These are phyloP conservation scores for Volucella inanis DNA, from an alignment of 2,888 invertebrate genomes.

Conservation along the genomic window DNA sequence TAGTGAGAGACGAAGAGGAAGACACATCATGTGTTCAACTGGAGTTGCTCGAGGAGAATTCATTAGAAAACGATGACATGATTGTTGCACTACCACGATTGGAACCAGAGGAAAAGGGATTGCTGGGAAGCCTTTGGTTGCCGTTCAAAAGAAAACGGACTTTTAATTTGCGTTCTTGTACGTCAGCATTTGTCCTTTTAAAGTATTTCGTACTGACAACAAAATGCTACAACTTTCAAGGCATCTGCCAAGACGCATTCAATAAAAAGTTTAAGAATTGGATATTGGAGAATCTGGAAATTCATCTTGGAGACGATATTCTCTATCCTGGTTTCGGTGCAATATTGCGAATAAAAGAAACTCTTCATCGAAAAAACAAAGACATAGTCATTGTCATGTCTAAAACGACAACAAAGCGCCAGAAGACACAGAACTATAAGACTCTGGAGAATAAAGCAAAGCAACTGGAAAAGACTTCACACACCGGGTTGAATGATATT, in stretches of 20 bases:
- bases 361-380: slow-evolving; percentile 69
- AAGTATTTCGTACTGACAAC: slow-evolving; percentile 80
- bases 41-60: slow-evolving; percentile 76
- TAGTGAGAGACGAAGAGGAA: slow-evolving; percentile 48
- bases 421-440: slow-evolving; percentile 15
- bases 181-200: slow-evolving; percentile 79
- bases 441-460: neutral
- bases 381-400: neutral
- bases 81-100: slow-evolving; percentile 80
- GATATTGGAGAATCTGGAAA: slow-evolving; percentile 79
- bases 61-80: slow-evolving; percentile 78
- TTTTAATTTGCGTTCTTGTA: slow-evolving; percentile 79
- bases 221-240: slow-evolving; percentile 80
- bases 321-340: slow-evolving; percentile 82
- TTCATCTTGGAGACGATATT: slow-evolving; percentile 80
- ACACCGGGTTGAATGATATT: neutral
- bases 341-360: slow-evolving; percentile 79
- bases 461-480: neutral
- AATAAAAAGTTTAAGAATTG: slow-evolving; percentile 79
- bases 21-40: slow-evolving; percentile 79
- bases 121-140: slow-evolving; percentile 80
- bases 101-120: slow-evolving; percentile 77
- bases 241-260: slow-evolving; percentile 77
- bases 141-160: slow-evolving; percentile 80
- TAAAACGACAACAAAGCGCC: slow-evolving; percentile 36